Evolutionary conservation across 2,113 vertebrate genomes (phyloP), one percentile per base, ranked within the genome.

Genomic region (Aythya baeri): DNA sequence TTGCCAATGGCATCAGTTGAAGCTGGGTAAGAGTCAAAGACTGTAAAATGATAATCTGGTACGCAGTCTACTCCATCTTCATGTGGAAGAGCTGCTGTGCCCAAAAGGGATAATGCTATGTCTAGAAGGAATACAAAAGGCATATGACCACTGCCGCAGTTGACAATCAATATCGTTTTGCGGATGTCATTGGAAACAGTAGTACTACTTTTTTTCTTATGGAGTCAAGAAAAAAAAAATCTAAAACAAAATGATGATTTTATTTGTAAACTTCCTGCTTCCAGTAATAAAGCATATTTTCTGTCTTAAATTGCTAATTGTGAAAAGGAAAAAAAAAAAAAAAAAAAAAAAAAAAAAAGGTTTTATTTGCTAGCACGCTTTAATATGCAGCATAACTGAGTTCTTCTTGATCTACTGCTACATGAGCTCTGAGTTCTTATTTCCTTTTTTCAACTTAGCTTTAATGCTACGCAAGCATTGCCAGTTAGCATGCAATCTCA

Each of bases 1-100:
- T 89, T 95, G 44, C 81, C 77, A 94, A 58, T 58, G 34, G 67
- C 91, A 89, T 71, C 54, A 83, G 77, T 25, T 75, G 54, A 91
- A 89, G 29, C 66, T 62, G 50, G 6, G 17, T 65, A 78, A 52
- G 71, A 91, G 61, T 85, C 84, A 91, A 76, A 95, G 67, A 83
- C 0, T 85, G n/a, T 32, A 82, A 92, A 92, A 91, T 87, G 52
- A 26, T 95, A 91, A 78, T 91, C 77, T 78, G 26, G 52, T 26
- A 65, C 27, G 21, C 83, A 92, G 71, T 71, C 58, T 57, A 62
- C 31, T 92, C 49, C 54, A 72, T 76, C 36, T 75, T 92, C 66
- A 65, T 72, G 27, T 17, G 5, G 72, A 91, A 93, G 88, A 85
- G 4, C 10, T 63, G 13, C 11, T 57, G 27, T 61, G 34, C 63